Conservation (phyloP, 2,797 vertebrate genomes). For the Neomorphus geoffroyi region DNA sequence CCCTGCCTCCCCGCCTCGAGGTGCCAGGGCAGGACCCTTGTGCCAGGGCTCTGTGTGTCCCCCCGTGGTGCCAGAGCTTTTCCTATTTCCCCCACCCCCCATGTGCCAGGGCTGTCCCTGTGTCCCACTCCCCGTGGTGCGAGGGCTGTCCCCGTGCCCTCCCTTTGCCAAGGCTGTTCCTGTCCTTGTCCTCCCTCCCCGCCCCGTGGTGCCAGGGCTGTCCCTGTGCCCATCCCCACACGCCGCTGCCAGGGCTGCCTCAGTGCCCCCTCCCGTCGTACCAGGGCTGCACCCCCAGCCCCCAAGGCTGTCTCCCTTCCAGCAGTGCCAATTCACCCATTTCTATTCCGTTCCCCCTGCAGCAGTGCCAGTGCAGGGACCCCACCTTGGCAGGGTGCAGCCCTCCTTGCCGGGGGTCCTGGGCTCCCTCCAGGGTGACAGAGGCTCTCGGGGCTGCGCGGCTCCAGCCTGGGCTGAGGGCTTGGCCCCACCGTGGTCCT, state of each 20-base stretch:
- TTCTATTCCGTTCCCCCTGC: background rate
- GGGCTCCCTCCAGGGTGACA: background rate
- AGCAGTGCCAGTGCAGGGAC: background rate
- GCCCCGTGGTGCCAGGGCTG: background rate
- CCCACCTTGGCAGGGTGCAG: background rate
- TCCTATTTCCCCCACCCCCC: no score
- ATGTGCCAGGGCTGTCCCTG: background rate
- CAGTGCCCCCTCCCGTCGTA: no score
- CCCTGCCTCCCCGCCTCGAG: no score
- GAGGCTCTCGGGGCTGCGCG: background rate
- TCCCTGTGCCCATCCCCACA: no score
- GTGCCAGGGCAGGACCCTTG: background rate
- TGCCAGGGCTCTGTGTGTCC: background rate
- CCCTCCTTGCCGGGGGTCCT: no score
- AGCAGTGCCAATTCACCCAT: background rate
- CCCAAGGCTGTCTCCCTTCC: background rate
- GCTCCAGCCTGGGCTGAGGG: background rate
- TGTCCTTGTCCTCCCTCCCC: no score
- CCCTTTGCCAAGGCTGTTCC: no score
- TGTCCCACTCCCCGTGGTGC: no score
- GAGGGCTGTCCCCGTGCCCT: no score
- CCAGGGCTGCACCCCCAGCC: no score
- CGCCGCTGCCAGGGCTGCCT: background rate
- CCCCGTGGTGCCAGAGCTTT: background rate
- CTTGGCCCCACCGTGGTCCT: background rate